These are phyloP conservation scores for Ericerus pela DNA, from an alignment of 1,140 invertebrate genomes.

Conservation along the genomic window DNA sequence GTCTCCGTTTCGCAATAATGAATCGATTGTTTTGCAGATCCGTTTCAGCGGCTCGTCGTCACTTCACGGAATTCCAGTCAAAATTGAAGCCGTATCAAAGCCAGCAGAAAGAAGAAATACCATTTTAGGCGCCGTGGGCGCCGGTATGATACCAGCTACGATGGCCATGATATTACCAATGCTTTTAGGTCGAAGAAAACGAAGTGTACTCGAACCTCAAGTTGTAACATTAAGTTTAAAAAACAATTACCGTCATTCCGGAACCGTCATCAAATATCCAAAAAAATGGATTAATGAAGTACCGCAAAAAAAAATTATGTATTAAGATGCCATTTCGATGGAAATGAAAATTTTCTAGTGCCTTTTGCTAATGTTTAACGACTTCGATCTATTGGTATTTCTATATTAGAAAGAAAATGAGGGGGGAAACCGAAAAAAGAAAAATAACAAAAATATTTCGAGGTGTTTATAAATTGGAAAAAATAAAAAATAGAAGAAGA, in stretches of 20 bases:
- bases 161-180: constrained; percentile 64
- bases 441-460: no score
- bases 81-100: neutral
- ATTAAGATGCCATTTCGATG: no score
- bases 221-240: constrained; percentile 1
- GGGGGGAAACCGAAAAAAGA: no score
- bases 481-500: no score
- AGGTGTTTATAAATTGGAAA: no score
- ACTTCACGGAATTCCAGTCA: neutral
- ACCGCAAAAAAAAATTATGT: neutral
- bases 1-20: no score
- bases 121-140: constrained; percentile 48
- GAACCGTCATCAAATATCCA: neutral
- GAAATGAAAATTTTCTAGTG: no score
- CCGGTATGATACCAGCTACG: constrained; percentile 58
- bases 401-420: no score
- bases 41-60: no score
- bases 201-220: constrained; percentile 20
- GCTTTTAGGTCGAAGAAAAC: constrained; percentile 44
- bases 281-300: neutral
- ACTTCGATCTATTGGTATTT: no score
- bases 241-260: neutral
- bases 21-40: no score
- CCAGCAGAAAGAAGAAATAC: constrained; percentile 4
- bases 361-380: no score